Evolutionary conservation across 2,113 vertebrate species (phyloP).

Genomic region (Fregetta grallaria): DNA sequence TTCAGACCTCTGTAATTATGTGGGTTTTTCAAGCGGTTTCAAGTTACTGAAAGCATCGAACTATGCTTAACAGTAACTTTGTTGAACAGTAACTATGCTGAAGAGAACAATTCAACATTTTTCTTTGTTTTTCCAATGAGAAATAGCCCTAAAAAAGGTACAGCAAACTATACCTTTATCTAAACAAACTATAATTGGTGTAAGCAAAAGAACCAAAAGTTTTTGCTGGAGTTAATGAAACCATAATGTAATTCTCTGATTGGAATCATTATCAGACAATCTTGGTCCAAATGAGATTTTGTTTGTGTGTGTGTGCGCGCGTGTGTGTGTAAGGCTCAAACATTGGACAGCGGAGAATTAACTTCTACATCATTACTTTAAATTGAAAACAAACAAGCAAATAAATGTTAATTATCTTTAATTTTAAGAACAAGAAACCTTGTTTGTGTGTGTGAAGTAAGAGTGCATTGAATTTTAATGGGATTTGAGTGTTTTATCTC

Average conservation of each 20-base stretch:
- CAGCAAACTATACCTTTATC: neutral
- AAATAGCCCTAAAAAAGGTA: neutral
- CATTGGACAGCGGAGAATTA: neutral
- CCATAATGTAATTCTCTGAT: neutral
- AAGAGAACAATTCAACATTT: neutral
- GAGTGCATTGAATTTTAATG: neutral
- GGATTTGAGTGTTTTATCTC: neutral
- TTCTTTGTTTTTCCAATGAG: neutral
- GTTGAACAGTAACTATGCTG: neutral
- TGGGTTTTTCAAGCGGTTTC: neutral
- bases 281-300: neutral
- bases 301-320: neutral
- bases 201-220: neutral
- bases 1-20: neutral
- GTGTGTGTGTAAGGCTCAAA: neutral
- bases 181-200: neutral
- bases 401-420: constrained; percentile 38
- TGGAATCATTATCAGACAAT: neutral
- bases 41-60: neutral
- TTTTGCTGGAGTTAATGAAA: constrained; percentile 22
- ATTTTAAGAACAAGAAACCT: constrained; percentile 24
- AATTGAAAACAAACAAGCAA: constrained; percentile 51
- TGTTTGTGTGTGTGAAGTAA: neutral
- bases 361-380: constrained; percentile 30
- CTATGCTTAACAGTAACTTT: neutral